Evolutionary conservation across 2,888 invertebrate species (phyloP).

Genomic region (Quadroppia sp.): DNA sequence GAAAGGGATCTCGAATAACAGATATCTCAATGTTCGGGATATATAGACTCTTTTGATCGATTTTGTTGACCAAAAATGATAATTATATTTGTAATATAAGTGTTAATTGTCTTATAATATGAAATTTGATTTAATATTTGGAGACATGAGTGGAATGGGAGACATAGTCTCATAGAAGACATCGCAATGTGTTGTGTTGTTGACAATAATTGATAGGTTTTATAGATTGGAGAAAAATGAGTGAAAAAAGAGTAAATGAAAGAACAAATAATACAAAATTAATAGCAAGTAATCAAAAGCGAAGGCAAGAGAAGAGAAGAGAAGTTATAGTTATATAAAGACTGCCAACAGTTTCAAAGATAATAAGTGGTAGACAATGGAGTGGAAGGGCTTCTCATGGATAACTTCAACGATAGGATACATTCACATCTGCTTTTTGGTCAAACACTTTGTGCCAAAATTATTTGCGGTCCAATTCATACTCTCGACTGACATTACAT

Average conservation of each 20-base stretch:
- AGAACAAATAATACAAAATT: conserved; percentile 33
- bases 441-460: not conserved
- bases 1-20: no score
- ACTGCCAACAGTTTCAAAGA: not conserved
- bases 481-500: conserved; percentile 10
- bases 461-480: conserved; percentile 25
- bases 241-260: conserved; percentile 24
- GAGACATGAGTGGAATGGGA: not conserved
- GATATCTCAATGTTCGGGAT: no score
- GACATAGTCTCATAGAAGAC: no score
- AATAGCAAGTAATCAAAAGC: conserved; percentile 30
- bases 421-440: not conserved
- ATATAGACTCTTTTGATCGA: no score
- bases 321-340: not conserved
- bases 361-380: conserved; percentile 29
- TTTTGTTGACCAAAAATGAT: no score
- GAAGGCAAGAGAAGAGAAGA: not conserved
- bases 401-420: conserved; percentile 1
- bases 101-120: conserved; percentile 31
- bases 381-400: conserved; percentile 20
- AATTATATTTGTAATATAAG: conserved; percentile 3
- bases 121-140: not conserved
- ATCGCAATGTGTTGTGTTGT: conserved; percentile 29
- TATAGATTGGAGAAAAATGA: not conserved
- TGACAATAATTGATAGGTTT: conserved; percentile 36